Base-by-base conservation (phyloP, 2,888 invertebrate species). In the Myopa tessellatipennis region DNA sequence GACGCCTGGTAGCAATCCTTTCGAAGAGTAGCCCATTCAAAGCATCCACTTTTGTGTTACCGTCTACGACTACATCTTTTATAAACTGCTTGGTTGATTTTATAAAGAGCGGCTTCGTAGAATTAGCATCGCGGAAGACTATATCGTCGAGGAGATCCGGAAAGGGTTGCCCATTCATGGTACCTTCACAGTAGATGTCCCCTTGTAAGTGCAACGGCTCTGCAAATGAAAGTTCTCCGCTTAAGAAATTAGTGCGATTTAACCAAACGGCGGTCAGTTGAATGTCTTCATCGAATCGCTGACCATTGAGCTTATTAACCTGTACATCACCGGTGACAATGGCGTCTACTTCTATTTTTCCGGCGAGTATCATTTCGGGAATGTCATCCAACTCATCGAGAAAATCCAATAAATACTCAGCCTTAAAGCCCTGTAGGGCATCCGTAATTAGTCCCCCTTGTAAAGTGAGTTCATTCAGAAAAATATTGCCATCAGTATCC, bases 261-360 rank as follows among this genome's bases (percentile, higher is more conserved):
- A 89, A 81, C 88, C 90, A 90, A 69, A 90, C 83, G 4, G 85
- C 89, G 55, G 88, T 85, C 55, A 87, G 84, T 74, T 89, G 85
- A 72, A 89, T 80, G 10, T 87, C 84, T n/a, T 82, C 82, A 72
- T 85, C 83, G n/a, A 88, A 82, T 26, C 83, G 67, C 0, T 81
- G 78, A 0, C 81, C 84, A 75, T 89, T 88, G 0, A 90, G 78
- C 10, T 78, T 77, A 3, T 82, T 77, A 0, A 83, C 69, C 52
- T 84, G 82, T 0, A 89, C 83, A 34, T 84, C 83, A 3, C 87
- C 88, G 12, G 85, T 83, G 7, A 90, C 83, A 7, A 84, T 82
- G 10, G 91, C 82, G 26, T 90, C 90, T n/a, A 91, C 87, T 71
- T 85, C 83, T 8, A 91, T 82, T 74, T 89, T 86, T 3, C 90